A percentile compares a stretch with the other conserved stretches of the same genome.
phyloP scores from a whole-genome alignment of 2,797 vertebrate genomes.

The Cryptoprocta ferox region DNA sequence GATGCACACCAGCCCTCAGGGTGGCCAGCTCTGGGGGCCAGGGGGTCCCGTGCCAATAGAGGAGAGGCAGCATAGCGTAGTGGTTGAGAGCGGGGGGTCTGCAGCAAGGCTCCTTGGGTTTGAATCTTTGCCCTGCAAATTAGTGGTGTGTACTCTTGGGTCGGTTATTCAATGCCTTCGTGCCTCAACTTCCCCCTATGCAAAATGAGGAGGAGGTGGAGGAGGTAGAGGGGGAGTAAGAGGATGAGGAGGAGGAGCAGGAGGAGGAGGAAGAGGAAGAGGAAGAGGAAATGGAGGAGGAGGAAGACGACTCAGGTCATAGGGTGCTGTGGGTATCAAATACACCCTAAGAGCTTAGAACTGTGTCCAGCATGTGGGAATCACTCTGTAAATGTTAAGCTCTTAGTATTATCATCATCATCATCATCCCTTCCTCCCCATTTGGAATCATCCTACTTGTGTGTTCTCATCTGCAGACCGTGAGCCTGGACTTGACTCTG shows the following conservation, averaged over 20 bases:
- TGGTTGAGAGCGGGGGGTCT: fast-evolving
- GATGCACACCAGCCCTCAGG: not conserved
- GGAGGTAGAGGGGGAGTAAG: no score
- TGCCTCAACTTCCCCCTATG: not conserved
- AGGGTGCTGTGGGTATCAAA: not conserved
- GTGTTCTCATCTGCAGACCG: not conserved
- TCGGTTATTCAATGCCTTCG: not conserved
- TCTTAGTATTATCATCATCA: not conserved
- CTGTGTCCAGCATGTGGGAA: not conserved
- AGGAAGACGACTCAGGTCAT: not conserved
- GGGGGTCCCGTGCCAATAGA: not conserved
- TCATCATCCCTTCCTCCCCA: not conserved
- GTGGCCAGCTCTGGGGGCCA: not conserved
- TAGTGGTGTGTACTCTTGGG: no score
- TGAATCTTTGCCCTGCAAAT: not conserved
- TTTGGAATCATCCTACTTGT: not conserved
- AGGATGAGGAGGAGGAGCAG: not conserved
- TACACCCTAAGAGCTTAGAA: not conserved
- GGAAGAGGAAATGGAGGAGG: not conserved
- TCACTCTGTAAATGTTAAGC: not conserved
- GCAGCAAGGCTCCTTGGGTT: not conserved
- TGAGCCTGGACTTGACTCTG: not conserved
- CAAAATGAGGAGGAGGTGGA: not conserved
- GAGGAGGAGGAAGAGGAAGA: not conserved
- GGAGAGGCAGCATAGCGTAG: fast-evolving